phyloP scores from a whole-genome alignment of 1,140 invertebrate species.

The Drosophila funebris region DNA sequence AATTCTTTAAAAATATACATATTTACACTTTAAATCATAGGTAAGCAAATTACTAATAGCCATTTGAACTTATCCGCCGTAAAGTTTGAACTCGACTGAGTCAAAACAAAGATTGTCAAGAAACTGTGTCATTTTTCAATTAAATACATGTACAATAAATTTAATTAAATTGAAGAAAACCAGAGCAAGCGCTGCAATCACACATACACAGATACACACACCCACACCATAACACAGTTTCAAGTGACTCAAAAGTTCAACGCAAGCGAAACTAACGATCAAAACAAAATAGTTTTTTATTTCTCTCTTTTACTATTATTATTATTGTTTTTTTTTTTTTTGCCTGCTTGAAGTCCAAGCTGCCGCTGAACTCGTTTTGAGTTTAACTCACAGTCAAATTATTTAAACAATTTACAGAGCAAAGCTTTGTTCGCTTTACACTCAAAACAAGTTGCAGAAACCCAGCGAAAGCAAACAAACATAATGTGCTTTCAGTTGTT shows the following conservation, averaged over 20 bases:
- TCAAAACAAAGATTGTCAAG: background rate
- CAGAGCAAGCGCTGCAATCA: background rate
- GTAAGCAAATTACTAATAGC: too few relatives aligned
- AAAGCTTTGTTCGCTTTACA: constrained; percentile 26
- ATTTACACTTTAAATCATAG: too few relatives aligned
- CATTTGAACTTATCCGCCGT: too few relatives aligned
- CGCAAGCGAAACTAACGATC: constrained; percentile 59
- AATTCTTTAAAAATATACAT: too few relatives aligned
- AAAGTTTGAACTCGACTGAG: background rate
- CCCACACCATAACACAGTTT: background rate
- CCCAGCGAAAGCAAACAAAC: constrained; percentile 19
- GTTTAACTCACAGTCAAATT: constrained; percentile 55
- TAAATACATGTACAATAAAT: constrained; percentile 45
- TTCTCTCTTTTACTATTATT: background rate
- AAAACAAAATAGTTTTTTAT: constrained; percentile 66
- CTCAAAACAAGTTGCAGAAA: constrained; percentile 30
- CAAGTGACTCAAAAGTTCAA: background rate
- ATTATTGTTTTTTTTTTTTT: constrained; percentile 24
- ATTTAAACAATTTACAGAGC: constrained; percentile 30
- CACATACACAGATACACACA: background rate
- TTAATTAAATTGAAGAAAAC: constrained; percentile 27
- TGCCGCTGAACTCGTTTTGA: constrained; percentile 54
- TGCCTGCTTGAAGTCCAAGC: background rate
- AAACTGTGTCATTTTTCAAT: constrained; percentile 61
- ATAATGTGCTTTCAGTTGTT: constrained; percentile 57